Base-by-base conservation (phyloP, 2,797 vertebrate species). In the Brachyrhaphis roseni region DNA sequence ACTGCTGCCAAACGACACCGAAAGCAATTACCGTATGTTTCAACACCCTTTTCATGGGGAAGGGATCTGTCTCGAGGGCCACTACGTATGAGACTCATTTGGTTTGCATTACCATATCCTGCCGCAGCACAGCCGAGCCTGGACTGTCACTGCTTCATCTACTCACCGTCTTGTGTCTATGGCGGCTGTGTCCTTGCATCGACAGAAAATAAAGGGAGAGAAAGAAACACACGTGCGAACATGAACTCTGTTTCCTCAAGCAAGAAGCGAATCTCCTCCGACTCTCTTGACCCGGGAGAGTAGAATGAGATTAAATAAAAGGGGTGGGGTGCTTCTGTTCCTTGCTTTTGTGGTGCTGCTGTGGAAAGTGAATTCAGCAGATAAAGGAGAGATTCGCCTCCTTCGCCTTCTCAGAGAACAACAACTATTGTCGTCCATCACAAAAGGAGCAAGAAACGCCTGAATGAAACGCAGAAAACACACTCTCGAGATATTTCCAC, bases 21-120 rank as follows among this genome's bases (percentile, higher is more conserved):
- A 92, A 93, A 93, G 94, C 94, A 95, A 95, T 95, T 95, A 94
- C 93, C 28, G 85, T 88, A 89, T 87, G 89, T 95, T 94, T 94
- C 93, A 92, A 92, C 92, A 91, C 91, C 91, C 90, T 91, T 94
- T 94, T 93, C 91, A 92, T 85, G 86, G 89, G 89, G 88, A 87
- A 86, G 88, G 89, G 85, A 85, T 90, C 84, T 62, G 88, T 92
- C 93, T 93, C 79, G 75, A 91, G 91, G 92, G 92, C 90, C 90
- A 86, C 89, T 94, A 82, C 83, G 79, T 79, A 86, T 84, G 91
- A 91, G 88, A 85, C 88, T 93, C 86, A 91, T 93, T 94, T 92
- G 92, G 92, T 94, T 94, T 78, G 64, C 87, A 93, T 95, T 93
- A 93, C 84, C 91, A 92, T 91, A 93, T 91, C 90, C 92, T 89